Percentiles rank a stretch among this genome's conserved stretches.
These are phyloP conservation scores for Chelmon rostratus DNA, from an alignment of 2,797 vertebrate species.

Conservation along the genomic window DNA sequence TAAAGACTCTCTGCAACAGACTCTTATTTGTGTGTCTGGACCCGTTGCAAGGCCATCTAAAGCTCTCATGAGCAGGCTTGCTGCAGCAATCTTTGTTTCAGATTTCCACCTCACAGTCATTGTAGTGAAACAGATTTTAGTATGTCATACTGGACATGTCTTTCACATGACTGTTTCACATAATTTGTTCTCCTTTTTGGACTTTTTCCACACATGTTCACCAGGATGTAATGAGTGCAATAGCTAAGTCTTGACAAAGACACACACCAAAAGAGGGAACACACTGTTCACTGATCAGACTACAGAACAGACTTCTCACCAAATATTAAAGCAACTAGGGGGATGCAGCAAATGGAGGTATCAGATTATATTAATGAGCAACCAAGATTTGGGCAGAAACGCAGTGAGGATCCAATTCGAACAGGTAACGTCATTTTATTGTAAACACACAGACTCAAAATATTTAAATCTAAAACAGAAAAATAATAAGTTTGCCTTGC, in stretches of 20 bases:
- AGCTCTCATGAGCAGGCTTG: too few species aligned
- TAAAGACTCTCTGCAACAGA: too few species aligned
- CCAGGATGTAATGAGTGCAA: background rate
- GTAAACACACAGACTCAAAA: background rate
- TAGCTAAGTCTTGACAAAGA: background rate
- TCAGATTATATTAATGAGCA: slow-evolving; percentile 23
- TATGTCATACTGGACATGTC: too few species aligned
- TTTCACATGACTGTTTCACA: background rate
- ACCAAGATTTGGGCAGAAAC: background rate
- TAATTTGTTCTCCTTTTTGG: background rate
- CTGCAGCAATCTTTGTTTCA: too few species aligned
- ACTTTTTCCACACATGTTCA: background rate
- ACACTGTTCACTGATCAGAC: background rate
- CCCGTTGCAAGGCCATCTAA: too few species aligned
- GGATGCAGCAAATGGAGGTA: slow-evolving; percentile 11
- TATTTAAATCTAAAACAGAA: too few species aligned
- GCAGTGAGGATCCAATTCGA: background rate
- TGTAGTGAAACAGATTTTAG: background rate
- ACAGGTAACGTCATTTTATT: slow-evolving; percentile 26
- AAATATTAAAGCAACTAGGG: background rate
- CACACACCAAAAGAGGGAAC: background rate
- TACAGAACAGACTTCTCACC: background rate
- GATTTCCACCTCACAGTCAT: too few species aligned
- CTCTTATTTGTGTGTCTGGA: too few species aligned
- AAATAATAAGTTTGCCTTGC: too few species aligned